Conservation (phyloP, 2,888 invertebrate genomes). For the Colostygia pectinataria region DNA sequence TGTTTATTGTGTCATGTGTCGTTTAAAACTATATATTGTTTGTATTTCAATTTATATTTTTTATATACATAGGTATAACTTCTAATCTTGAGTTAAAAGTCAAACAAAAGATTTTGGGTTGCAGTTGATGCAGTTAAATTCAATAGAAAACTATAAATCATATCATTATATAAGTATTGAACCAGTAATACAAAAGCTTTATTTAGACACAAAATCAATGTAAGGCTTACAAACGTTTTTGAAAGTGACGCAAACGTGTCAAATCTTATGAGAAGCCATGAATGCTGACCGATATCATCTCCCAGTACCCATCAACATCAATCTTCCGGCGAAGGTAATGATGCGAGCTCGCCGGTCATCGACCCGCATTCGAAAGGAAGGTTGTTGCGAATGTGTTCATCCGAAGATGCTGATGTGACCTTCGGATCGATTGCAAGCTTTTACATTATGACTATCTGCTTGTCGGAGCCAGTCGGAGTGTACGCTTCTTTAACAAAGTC, state of each 20-base stretch:
- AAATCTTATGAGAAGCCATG: constrained; percentile 5
- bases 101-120: no score
- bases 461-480: no score
- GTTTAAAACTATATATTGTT: no score
- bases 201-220: no score
- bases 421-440: not conserved
- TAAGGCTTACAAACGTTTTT: not conserved
- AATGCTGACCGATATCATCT: not conserved
- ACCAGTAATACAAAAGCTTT: no score
- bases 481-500: no score
- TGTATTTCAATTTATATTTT: no score
- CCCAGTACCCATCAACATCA: not conserved
- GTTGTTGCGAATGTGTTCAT: constrained; percentile 2
- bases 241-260: not conserved
- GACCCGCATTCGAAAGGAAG: constrained; percentile 20
- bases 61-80: no score
- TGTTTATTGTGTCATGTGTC: not conserved
- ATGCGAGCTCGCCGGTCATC: constrained; percentile 4
- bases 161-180: no score
- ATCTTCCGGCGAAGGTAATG: constrained; percentile 9
- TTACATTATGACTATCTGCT: not conserved
- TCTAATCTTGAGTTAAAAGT: no score
- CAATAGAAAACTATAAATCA: no score
- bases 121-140: no score
- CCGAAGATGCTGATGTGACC: constrained; percentile 7